These are phyloP conservation scores for Synanthedon tipuliformis DNA, from an alignment of 2,888 invertebrate genomes.

Conservation along the genomic window DNA sequence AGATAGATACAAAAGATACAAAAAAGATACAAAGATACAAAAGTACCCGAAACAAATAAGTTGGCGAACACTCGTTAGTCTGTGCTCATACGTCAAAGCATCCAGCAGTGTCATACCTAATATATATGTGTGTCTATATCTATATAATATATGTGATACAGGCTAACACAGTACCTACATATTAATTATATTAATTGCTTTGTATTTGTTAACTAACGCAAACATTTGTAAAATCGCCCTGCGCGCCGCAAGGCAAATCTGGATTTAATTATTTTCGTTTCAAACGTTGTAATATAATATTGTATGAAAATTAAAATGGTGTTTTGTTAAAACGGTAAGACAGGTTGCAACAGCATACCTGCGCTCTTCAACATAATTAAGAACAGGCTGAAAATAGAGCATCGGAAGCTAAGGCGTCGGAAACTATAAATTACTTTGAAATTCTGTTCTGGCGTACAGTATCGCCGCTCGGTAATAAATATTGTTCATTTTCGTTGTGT, in stretches of 20 bases:
- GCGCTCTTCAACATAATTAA: constrained; percentile 1
- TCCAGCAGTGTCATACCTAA: too few relatives aligned
- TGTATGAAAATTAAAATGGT: background rate
- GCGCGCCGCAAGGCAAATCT: constrained; percentile 17
- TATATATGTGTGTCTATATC: too few relatives aligned
- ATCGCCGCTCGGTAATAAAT: constrained; percentile 53
- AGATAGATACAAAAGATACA: too few relatives aligned
- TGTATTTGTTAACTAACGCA: constrained; percentile 46
- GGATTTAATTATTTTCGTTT: constrained; percentile 10
- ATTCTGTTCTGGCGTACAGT: constrained; percentile 47
- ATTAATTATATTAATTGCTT: constrained; percentile 44
- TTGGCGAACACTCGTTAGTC: too few relatives aligned
- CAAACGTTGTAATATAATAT: background rate
- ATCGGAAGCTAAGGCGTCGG: constrained; percentile 37
- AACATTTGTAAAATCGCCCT: constrained; percentile 33
- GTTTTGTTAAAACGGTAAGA: background rate
- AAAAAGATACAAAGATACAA: too few relatives aligned
- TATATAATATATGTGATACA: too few relatives aligned
- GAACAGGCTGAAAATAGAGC: constrained; percentile 8
- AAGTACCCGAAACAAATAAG: too few relatives aligned
- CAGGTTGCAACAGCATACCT: background rate
- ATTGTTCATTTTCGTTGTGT: constrained; percentile 58
- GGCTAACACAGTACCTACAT: too few relatives aligned
- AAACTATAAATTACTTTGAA: constrained; percentile 59
- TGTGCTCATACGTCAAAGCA: too few relatives aligned